A percentile compares a stretch with the other conserved stretches of the same genome.
Conservation (phyloP, 2,797 vertebrate genomes). For the Falco peregrinus region DNA sequence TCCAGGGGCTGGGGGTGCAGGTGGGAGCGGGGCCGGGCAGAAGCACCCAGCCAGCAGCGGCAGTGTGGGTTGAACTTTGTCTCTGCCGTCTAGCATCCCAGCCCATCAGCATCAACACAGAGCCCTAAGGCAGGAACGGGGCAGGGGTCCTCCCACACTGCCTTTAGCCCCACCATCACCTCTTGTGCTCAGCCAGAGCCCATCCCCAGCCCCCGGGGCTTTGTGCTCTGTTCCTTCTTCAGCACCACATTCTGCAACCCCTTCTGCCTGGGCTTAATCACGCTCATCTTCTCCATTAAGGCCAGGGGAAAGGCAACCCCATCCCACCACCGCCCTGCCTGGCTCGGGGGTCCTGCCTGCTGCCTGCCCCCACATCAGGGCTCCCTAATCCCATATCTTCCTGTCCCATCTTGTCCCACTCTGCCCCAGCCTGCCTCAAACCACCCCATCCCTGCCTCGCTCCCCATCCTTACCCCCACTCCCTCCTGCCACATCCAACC, state of each 20-base stretch:
- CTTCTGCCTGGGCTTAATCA: conserved; percentile 50
- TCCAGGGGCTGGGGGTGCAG: rapidly evolving
- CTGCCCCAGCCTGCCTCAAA: too few relatives aligned
- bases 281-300: conserved; percentile 63
- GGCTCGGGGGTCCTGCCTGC: too few relatives aligned
- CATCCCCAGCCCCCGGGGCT: neutral
- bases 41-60: neutral
- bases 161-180: neutral
- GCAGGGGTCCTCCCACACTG: rapidly evolving
- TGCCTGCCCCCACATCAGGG: too few relatives aligned
- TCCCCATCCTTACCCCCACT: too few relatives aligned
- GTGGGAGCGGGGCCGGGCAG: neutral
- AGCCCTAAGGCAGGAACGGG: neutral
- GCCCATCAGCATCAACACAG: neutral
- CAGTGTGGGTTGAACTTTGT: neutral
- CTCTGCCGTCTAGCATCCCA: neutral
- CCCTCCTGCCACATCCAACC: too few relatives aligned
- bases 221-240: conserved; percentile 63
- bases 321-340: too few relatives aligned
- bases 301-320: neutral
- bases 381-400: too few relatives aligned
- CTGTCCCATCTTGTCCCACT: too few relatives aligned
- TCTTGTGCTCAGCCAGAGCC: rapidly evolving
- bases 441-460: too few relatives aligned
- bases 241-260: neutral